Evolutionary conservation across 1,140 invertebrate genomes (phyloP), one percentile per base, ranked within the genome.

Genomic region (Bilobella aurantiaca): DNA sequence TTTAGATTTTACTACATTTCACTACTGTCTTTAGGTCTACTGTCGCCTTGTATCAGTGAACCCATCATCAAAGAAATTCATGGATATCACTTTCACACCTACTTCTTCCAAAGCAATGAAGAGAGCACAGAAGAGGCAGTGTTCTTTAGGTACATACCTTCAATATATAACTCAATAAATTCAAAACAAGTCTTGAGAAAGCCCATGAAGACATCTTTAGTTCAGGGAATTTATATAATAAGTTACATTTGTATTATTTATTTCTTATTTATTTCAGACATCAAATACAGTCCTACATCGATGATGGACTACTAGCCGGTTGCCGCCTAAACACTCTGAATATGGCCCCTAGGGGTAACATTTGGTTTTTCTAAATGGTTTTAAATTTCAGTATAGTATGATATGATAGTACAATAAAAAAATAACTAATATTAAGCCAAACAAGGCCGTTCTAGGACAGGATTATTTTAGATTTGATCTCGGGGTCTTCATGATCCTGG

Each of bases 31-130:
- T n/a, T n/a, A n/a, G n/a, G n/a, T n/a, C n/a, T n/a, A n/a, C n/a
- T n/a, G n/a, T n/a, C n/a, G n/a, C n/a, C n/a, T n/a, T n/a, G n/a
- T n/a, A n/a, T n/a, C n/a, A n/a, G n/a, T n/a, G 49, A 53, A 23
- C 49, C 49, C 12, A 53, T 53, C 21, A 12, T 53, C 5, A 23
- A 23, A 21, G 66, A 68, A 64, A 69, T 69, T 25, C 60, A 58
- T 58, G 67, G 63, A 14, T 72, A 72, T 53, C 70, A 72, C 61
- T 72, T 72, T 37, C 70, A 72, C 46, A 69, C 67, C 0, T 72
- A 72, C 58, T 69, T 68, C 57, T 69, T 72, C n/a, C 64, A 72
- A 30, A 47, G 42, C 18, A 72, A 72, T 62, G 23, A 46, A 16
- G 8, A 29, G 2, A 64, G 32, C 25, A 69, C 34, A 16, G n/a